phyloP scores from a whole-genome alignment of 2,888 invertebrate species.

The Nymphalis c-album region DNA sequence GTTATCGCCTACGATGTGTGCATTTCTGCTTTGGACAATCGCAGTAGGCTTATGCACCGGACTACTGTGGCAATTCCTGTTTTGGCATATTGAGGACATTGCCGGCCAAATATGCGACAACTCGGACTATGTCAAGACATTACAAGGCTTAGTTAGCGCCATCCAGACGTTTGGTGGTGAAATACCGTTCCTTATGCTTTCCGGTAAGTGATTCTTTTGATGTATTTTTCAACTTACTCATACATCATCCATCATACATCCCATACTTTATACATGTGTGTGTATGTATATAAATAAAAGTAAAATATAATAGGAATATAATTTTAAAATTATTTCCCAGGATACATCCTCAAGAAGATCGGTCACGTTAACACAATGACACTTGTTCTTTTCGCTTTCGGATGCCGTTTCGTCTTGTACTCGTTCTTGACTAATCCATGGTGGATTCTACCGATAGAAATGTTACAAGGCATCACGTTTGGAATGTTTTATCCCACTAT shows the following conservation, averaged over 20 bases:
- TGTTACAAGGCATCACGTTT: constrained; percentile 93
- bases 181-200: constrained; percentile 92
- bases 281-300: no score
- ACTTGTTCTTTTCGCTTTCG: constrained; percentile 89
- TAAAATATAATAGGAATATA: not conserved
- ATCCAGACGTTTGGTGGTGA: constrained; percentile 93
- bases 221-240: no score
- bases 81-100: constrained; percentile 91
- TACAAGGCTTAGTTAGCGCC: constrained; percentile 87
- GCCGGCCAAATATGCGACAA: constrained; percentile 72
- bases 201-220: constrained; percentile 72
- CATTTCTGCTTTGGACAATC: constrained; percentile 91
- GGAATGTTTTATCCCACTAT: constrained; percentile 94
- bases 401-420: constrained; percentile 90
- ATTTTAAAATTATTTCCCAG: constrained; percentile 55
- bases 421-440: constrained; percentile 90
- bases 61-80: constrained; percentile 92
- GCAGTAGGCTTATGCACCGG: constrained; percentile 92
- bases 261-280: no score
- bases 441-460: constrained; percentile 92
- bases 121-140: constrained; percentile 84
- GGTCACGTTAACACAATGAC: constrained; percentile 93
- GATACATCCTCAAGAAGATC: constrained; percentile 87
- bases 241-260: no score
- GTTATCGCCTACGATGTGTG: constrained; percentile 83